Evolutionary conservation across 2,113 vertebrate genomes (phyloP), one percentile per base, ranked within the genome.

Genomic region (Protomyctophum bolini): DNA sequence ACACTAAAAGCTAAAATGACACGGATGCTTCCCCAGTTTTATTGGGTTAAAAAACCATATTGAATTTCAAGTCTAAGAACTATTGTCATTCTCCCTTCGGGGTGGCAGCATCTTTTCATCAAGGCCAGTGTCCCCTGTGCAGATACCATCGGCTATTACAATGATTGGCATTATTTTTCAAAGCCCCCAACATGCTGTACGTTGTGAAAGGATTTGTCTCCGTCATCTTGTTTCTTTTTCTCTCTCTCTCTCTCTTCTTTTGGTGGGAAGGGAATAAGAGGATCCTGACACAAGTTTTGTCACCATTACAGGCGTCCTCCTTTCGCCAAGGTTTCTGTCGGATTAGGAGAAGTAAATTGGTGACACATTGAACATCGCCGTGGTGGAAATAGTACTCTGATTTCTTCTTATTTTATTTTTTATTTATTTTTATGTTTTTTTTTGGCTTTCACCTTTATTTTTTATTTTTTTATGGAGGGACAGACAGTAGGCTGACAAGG

Each of bases 271-370:
- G 12, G 47, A 80, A 75, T 74, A 76, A 73, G 21, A 60, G 57
- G 33, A 21, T 62, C 50, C 54, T 63, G 60, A 76, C 70, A 80
- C 62, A 72, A 45, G 66, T 74, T 87, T 56, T 77, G 76, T 83
- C 73, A 79, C 75, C 58, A 80, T 82, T 83, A 72, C 2, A 6
- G n/a, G 3, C 11, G 73, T 82, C 85, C 81, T 82, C 85, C 81
- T 82, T 87, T 83, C 58, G 33, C 66, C 65, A 77, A 83, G 76
- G 84, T 79, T 74, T 72, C 73, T 79, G 79, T 80, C 76, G 63
- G 68, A 81, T 86, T 69, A 69, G 47, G 45, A 56, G 76, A 52
- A 84, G 63, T 70, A 68, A 41, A 83, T 79, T 85, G 82, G 66
- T 61, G 69, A 73, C 79, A 49, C 45, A 83, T 65, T 73, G 73